Base-by-base conservation (phyloP, 2,888 invertebrate genomes). In the Drosophila phalerata region DNA sequence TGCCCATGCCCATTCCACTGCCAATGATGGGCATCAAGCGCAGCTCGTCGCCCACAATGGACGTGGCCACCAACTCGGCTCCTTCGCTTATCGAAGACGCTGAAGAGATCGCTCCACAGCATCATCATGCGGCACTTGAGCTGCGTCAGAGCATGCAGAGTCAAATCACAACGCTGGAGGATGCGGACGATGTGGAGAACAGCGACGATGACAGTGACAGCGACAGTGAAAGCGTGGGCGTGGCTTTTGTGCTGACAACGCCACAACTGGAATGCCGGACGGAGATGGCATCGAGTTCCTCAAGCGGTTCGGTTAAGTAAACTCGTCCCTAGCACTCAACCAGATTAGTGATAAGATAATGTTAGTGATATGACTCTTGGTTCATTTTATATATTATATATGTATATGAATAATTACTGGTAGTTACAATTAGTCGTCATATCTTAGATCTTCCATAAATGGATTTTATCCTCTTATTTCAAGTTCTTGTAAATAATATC, bases 121-220 rank as follows among this genome's bases (percentile, higher is more conserved):
- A 32, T 32, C 56, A 45, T 6, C 90, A 90, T 78, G 69, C 76
- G 8, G 72, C 76, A 10, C 70, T 90, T 40, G 86, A 85, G 63
- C 57, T 85, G 77, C 85, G 89, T 1, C 89, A 88, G 52, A 90
- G 90, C 32, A 84, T 81, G 38, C 80, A 85, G 52, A 90, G 89
- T 53, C 89, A 91, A 68, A 86, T 90, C 38, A 90, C 90, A 15
- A 90, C 90, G 0, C 73, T 91, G 53, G 90, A 88, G 43, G 90
- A 90, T 77, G 82, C 85, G 56, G 85, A 90, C 25, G 84, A 86
- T 51, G 76, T 74, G 52, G 70, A 45, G 37, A 48, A 73, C 47
- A 72, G 61, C 25, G 76, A 79, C 10, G 69, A 52, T 28, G 69
- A 74, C 42, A 82, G 81, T 51, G 85, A 70, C 19, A 77, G 83